Percentiles rank a stretch among this genome's conserved stretches.
Conservation (phyloP, 2,113 vertebrate species). For the Gila orcuttii region DNA sequence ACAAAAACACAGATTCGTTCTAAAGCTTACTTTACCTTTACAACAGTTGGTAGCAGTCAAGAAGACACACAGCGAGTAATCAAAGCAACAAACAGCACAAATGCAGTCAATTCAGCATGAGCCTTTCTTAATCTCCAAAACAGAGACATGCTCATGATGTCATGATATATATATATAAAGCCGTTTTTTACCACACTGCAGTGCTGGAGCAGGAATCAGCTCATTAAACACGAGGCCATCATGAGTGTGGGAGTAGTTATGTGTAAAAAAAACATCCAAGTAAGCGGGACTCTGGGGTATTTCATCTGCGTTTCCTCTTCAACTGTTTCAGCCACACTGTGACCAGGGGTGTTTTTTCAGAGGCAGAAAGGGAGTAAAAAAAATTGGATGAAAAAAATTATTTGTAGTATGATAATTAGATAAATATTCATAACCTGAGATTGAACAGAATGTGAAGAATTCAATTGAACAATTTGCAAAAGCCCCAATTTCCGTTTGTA, state of each 20-base stretch:
- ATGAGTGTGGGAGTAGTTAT: background rate
- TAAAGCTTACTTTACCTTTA: background rate
- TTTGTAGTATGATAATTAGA: no score
- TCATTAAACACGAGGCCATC: background rate
- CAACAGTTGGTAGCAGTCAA: background rate
- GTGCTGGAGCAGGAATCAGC: background rate
- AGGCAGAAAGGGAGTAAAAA: background rate
- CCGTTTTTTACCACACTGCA: background rate
- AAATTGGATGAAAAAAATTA: no score
- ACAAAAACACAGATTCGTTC: background rate
- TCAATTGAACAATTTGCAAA: background rate
- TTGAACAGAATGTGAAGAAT: background rate
- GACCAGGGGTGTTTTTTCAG: background rate
- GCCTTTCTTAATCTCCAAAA: background rate
- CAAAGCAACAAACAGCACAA: background rate
- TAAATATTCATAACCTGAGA: no score
- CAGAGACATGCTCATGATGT: conserved; percentile 2
- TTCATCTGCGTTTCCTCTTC: background rate
- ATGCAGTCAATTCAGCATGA: conserved; percentile 16
- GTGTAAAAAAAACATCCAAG: conserved; percentile 5
- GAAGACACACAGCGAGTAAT: background rate
- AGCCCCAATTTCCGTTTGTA: no score
- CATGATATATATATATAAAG: background rate
- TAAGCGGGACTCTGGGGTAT: background rate
- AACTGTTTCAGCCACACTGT: background rate